Evolutionary conservation across 1,140 invertebrate species (phyloP).

Genomic region (Scaptodrosophila lebanonensis): DNA sequence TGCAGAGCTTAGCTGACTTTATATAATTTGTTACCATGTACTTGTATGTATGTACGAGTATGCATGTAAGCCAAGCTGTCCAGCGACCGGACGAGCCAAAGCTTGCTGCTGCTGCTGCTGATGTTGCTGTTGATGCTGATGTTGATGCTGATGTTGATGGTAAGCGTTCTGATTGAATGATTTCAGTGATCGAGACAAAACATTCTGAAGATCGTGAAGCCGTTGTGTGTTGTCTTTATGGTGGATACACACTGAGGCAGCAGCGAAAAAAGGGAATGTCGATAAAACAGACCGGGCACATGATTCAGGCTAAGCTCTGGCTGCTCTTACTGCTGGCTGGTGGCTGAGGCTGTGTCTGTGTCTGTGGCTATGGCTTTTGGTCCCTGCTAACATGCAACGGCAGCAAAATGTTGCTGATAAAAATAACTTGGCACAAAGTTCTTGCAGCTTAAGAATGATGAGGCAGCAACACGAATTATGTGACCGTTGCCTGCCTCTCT

Average conservation of each 20-base stretch:
- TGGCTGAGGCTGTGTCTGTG: constrained; percentile 11
- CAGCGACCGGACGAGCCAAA: constrained; percentile 58
- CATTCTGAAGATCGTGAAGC: constrained; percentile 73
- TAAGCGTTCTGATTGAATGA: constrained; percentile 73
- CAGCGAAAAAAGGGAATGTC: neutral
- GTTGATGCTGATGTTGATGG: no score
- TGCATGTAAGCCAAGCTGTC: constrained; percentile 29
- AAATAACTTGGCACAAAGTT: constrained; percentile 67
- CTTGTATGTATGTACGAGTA: constrained; percentile 16
- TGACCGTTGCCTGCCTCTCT: constrained; percentile 53
- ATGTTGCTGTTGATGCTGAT: no score
- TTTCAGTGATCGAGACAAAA: constrained; percentile 75
- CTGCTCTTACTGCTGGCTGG: no score
- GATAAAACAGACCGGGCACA: no score
- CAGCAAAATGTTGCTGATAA: constrained; percentile 68
- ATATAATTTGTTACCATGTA: neutral
- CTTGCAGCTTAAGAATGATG: constrained; percentile 66
- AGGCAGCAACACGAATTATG: constrained; percentile 71
- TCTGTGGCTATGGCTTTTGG: constrained; percentile 1
- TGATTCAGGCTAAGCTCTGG: no score
- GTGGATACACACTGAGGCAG: neutral
- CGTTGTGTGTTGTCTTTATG: constrained; percentile 23
- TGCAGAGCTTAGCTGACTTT: neutral
- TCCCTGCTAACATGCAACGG: constrained; percentile 49
- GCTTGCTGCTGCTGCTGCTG: no score